These are phyloP conservation scores for Corythaixoides concolor DNA, from an alignment of 2,113 vertebrate genomes.

Conservation along the genomic window DNA sequence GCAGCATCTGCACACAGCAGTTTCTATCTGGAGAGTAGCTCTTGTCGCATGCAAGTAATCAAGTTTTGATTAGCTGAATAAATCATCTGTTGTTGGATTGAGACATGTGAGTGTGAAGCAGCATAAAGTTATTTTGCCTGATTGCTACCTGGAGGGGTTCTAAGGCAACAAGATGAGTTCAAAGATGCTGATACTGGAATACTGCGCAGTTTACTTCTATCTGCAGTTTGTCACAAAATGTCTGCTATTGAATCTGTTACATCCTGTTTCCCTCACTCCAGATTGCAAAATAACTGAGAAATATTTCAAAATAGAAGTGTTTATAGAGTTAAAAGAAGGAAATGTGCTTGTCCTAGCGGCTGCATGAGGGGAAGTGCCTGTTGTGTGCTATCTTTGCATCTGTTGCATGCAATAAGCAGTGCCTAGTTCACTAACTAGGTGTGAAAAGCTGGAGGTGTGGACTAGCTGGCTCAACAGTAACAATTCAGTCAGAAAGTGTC, in stretches of 20 bases:
- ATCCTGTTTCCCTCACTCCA: neutral
- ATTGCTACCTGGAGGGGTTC: neutral
- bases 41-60: neutral
- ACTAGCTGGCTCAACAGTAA: neutral
- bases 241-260: neutral
- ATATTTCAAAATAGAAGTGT: neutral
- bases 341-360: neutral
- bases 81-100: neutral
- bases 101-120: neutral
- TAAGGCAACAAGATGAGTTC: neutral
- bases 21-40: neutral
- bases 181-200: neutral
- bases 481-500: neutral
- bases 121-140: neutral
- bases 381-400: neutral
- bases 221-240: neutral
- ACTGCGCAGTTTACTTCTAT: neutral
- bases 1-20: neutral
- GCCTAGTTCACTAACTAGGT: neutral
- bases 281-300: neutral
- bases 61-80: neutral
- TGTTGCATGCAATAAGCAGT: neutral
- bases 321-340: neutral
- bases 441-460: neutral
- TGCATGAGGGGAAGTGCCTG: accelerated